Conservation (phyloP, 2,888 invertebrate genomes). For the Linyphia triangularis region DNA sequence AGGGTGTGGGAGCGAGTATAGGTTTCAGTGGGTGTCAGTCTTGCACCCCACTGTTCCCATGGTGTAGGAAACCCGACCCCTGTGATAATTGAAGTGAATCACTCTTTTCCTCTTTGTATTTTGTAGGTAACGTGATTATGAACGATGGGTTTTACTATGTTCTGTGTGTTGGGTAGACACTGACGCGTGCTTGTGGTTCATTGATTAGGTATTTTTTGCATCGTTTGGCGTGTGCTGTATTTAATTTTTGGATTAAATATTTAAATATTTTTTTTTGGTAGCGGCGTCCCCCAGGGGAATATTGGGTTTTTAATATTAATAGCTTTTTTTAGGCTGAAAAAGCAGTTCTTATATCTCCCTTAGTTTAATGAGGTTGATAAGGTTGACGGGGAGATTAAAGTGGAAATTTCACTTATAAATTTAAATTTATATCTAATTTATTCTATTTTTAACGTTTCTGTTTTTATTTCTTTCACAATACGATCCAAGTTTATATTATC, state of each 20-base stretch:
- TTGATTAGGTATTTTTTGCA: neutral
- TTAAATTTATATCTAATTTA: too few species aligned
- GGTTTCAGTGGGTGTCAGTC: neutral
- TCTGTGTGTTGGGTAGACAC: neutral
- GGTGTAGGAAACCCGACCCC: conserved; percentile 53
- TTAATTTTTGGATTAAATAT: conserved; percentile 26
- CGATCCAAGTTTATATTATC: too few species aligned
- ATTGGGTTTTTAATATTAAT: neutral
- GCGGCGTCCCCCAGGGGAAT: neutral
- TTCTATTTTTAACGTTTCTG: too few species aligned
- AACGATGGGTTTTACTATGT: conserved; percentile 8
- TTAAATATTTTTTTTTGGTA: conserved; percentile 1
- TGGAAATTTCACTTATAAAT: too few species aligned
- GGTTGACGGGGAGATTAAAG: neutral
- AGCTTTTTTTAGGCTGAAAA: neutral
- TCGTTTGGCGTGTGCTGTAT: neutral
- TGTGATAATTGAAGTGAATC: conserved; percentile 71
- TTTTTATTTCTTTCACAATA: too few species aligned
- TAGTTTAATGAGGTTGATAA: neutral
- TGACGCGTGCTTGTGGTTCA: conserved; percentile 12
- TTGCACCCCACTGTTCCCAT: conserved; percentile 36
- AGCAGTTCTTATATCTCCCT: neutral
- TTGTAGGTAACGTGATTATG: conserved; percentile 40
- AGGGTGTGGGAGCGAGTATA: neutral
- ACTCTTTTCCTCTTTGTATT: conserved; percentile 4